Base-by-base conservation (phyloP, 2,797 vertebrate species). In the Coregonus sp. region DNA sequence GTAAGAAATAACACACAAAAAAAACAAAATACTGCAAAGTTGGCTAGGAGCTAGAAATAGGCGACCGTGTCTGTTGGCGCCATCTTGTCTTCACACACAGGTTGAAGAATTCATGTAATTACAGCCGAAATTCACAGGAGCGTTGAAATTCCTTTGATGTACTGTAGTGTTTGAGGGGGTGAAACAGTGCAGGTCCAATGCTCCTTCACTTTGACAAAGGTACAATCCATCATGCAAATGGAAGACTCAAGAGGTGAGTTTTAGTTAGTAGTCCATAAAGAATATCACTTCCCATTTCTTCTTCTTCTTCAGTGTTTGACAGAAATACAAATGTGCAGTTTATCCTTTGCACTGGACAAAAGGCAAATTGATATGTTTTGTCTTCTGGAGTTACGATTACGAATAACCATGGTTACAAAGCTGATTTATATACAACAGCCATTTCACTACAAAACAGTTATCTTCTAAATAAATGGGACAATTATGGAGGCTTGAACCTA, bases 311-410 rank as follows among this genome's bases (percentile, higher is more conserved):
- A 52, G 51, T 20, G 59, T 15, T 25, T n/a, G 66, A 33, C 5
- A 12, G n/a, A 31, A 31, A 14, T 31, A 68, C 25, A 29, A 66
- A 31, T n/a, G 15, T 68, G 6, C 31, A 68, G 66, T 84, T 81
- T 25, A 25, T 63, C 20, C 3, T 63, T 11, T 11, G 59, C n/a
- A 66, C 25, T 29, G 63, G 63, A 66, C 11, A n/a, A 70, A 70
- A 20, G 70, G 72, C 73, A 80, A 77, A 72, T 72, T 82, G 69
- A 61, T 3, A 47, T 59, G 76, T 88, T 83, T 81, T 63, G 80
- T 89, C 77, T 81, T 80, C 11, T 75, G 73, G 85, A 89, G 88
- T 88, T 83, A 89, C 78, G 81, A 74, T 69, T 50, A 56, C 77
- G 80, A 79, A 81, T 81, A 84, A 81, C 80, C 74, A 74, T 77